Base-by-base conservation (phyloP, 2,797 vertebrate species). In the Mormyrops boulengeri region DNA sequence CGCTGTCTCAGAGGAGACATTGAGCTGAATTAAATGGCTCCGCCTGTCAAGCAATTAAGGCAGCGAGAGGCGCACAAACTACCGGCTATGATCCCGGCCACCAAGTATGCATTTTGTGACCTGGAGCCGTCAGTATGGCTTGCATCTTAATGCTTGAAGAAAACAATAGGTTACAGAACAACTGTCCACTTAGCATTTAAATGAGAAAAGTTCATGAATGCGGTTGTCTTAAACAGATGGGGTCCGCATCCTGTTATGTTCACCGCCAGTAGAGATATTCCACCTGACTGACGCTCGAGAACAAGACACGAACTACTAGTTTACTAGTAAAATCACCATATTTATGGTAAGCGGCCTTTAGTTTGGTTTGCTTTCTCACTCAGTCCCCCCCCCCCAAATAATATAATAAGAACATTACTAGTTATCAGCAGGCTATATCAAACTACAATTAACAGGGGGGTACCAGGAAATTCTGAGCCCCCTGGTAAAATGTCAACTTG, bases 11-110 rank as follows among this genome's bases (percentile, higher is more conserved):
- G 80, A 57, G 62, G 90, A 88, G 88, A 90, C 88, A 88, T 0
- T 88, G 91, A 89, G 44, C 47, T 34, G 88, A 90, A 90, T 90
- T 91, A 91, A 41, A 52, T 52, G 55, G 49, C 62, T 87, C 60
- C 34, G 12, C 19, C 90, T 90, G 91, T 91, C 89, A 90, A 82
- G 30, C 73, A 44, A 89, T 85, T 34, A 38, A 82, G 50, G 77
- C 26, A 3, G 53, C 55, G 53, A 90, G n/a, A 14, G 44, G 7
- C 44, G 14, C 17, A 38, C 57, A 41, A 4, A 22, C 41, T 66
- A 0, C 38, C 66, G 88, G n/a, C 80, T 30, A 57, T 89, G 47
- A 62, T n/a, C 19, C 19, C 19, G 77, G 38, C 77, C 38, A 47
- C 77, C 77, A 47, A 44, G 38, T n/a, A 9, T 47, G 73, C 41